Evolutionary conservation across 37 sponge, comb jelly and placozoan genomes (phyloP), one percentile per base, ranked within the genome.

Genomic region (Chondrosia reniformis): DNA sequence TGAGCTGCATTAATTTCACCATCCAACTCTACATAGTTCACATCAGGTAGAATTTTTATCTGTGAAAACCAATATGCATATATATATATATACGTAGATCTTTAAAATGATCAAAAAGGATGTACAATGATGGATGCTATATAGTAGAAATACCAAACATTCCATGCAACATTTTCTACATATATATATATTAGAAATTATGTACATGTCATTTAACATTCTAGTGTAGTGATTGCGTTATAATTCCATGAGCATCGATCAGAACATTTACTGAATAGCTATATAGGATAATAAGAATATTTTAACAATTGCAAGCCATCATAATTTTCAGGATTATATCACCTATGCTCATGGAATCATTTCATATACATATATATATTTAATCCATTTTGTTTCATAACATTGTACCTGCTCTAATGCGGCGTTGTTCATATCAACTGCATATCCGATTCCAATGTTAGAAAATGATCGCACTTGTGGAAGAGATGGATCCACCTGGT

Each of bases 1-100:
- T 24, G 27, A 40, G 72, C 44, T 40, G 25, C 72, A 9, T 5
- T 10, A 3, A 69, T 34, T 25, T 13, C 25, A 22, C 24, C 22
- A 24, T 69, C 72, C 72, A 17, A 42, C 43, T 69, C 72, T 12
- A 69, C 72, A 40, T 43, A 69, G 19, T 13, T 34, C 31, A 69
- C 72, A 2, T 69, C 72, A 40, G 39, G n/a, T 17, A 36, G n/a
- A 1, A 42, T 44, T 21, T 43, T 21, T 13, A 69, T 44, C 72
- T 69, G 42, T 21, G 42, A 40, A 69, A 3, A 6, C 25, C 3
- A 69, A 36, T 17, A 36, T 17, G 67, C 38, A 66, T 19, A 31
- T 32, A 37, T 31, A 59, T 13, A 13, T 59, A 13, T 30, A 30
- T 13, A 59, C 61, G 22, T 13, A 59, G 30, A 59, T 6, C 7